phyloP scores from a whole-genome alignment of 2,888 invertebrate genomes.

The Willowsia nigromaculata region DNA sequence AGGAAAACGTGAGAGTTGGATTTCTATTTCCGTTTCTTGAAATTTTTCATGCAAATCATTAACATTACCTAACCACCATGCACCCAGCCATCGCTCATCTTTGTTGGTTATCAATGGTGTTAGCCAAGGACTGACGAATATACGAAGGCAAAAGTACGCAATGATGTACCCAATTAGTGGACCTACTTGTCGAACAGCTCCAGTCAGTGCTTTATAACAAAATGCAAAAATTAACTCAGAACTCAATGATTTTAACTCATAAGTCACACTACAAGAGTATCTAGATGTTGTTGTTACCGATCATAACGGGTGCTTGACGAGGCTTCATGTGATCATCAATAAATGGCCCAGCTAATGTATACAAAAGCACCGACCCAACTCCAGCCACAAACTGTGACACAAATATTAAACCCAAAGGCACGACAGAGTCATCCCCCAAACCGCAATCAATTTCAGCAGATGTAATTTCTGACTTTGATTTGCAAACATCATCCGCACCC shows the following conservation, averaged over 20 bases:
- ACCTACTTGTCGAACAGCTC: constrained; percentile 79
- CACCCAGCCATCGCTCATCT: constrained; percentile 83
- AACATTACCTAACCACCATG: constrained; percentile 83
- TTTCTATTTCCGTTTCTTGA: too few species aligned
- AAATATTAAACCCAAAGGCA: constrained; percentile 83
- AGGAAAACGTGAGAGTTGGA: too few species aligned
- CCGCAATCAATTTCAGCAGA: constrained; percentile 80
- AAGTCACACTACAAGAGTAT: not conserved
- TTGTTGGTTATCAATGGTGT: constrained; percentile 80
- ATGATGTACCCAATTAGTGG: constrained; percentile 80
- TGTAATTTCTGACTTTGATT: not conserved
- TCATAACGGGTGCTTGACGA: constrained; percentile 84
- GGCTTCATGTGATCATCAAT: constrained; percentile 86
- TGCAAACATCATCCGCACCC: constrained; percentile 36
- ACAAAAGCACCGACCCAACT: constrained; percentile 86
- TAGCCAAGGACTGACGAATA: constrained; percentile 79
- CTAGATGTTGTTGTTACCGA: constrained; percentile 81
- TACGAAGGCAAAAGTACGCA: constrained; percentile 79
- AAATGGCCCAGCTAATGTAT: constrained; percentile 85
- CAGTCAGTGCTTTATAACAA: constrained; percentile 51
- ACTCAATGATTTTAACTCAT: too few species aligned
- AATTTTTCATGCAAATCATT: too few species aligned
- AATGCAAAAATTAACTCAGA: too few species aligned
- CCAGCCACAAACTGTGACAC: constrained; percentile 86
- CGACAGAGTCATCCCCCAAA: constrained; percentile 76